Conservation (phyloP, 2,113 vertebrate genomes). For the Aramus guarauna region DNA sequence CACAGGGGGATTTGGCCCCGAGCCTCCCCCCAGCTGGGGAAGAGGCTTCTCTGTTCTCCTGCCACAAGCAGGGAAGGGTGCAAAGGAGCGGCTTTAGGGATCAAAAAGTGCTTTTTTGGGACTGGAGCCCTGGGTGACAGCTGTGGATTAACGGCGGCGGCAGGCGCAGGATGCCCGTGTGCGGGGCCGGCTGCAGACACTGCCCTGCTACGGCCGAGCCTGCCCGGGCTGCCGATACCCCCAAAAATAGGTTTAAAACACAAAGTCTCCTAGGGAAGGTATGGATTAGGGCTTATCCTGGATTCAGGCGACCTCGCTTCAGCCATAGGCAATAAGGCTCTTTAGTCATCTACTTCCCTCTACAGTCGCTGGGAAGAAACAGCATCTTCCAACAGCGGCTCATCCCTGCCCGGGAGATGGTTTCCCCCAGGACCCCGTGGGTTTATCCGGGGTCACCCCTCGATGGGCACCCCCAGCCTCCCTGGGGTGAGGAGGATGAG, state of each 20-base stretch:
- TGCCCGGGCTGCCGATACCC: neutral
- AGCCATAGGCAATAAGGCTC: slow-evolving; percentile 17
- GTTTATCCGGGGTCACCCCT: neutral
- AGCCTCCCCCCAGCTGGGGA: neutral
- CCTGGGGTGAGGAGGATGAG: neutral
- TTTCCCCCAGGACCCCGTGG: neutral
- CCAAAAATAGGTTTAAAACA: neutral
- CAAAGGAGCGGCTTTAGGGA: neutral
- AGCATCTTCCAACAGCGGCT: neutral
- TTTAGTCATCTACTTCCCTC: slow-evolving; percentile 45
- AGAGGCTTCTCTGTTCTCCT: neutral
- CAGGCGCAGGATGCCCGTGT: neutral
- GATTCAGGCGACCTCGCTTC: neutral
- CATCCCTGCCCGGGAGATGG: accelerated
- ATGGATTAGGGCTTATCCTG: neutral
- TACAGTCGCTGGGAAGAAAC: slow-evolving; percentile 18
- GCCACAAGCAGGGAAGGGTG: neutral
- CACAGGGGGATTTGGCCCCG: neutral
- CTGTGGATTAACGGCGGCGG: accelerated
- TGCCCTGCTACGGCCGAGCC: neutral
- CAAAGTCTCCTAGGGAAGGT: neutral
- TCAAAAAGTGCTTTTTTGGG: neutral
- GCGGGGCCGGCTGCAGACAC: neutral
- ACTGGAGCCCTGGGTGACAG: neutral
- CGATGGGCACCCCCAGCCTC: neutral